A percentile compares a stretch with the other conserved stretches of the same genome.
Conservation (phyloP, 2,113 vertebrate species). For the Cichladusa arquata region DNA sequence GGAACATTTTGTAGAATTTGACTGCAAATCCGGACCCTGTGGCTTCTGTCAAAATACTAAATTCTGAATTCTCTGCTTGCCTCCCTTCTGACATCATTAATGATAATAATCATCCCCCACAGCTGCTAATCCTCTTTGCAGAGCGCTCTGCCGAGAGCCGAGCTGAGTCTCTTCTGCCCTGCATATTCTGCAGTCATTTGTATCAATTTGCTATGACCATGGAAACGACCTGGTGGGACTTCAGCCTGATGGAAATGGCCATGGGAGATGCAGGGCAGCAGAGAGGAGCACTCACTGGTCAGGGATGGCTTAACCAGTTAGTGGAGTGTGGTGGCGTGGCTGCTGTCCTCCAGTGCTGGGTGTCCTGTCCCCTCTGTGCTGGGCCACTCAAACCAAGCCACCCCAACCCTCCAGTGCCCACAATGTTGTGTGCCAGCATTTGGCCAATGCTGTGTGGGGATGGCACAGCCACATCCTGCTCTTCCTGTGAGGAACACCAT, state of each 20-base stretch:
- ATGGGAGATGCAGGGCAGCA: neutral
- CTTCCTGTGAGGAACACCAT: rapidly evolving
- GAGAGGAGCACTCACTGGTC: rapidly evolving
- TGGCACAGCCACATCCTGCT: neutral
- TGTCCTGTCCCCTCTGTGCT: too few relatives aligned
- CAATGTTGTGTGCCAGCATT: too few relatives aligned
- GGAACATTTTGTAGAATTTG: neutral
- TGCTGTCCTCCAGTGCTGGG: neutral
- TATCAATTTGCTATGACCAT: neutral
- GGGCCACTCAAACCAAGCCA: too few relatives aligned
- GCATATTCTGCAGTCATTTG: neutral
- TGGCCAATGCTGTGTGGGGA: too few relatives aligned
- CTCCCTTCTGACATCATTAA: constrained; percentile 23
- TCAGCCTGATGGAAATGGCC: neutral
- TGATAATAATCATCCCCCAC: constrained; percentile 34
- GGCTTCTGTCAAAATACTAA: constrained; percentile 44
- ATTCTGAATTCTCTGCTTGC: neutral
- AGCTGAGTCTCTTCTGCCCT: neutral
- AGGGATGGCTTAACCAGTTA: neutral
- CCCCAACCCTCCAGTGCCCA: too few relatives aligned
- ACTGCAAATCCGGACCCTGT: neutral
- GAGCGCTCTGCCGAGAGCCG: neutral
- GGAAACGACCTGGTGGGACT: neutral
- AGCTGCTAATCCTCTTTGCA: constrained; percentile 48
- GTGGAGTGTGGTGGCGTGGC: neutral